Evolutionary conservation across 2,113 vertebrate species (phyloP).

Genomic region (Piliocolobus tephrosceles): DNA sequence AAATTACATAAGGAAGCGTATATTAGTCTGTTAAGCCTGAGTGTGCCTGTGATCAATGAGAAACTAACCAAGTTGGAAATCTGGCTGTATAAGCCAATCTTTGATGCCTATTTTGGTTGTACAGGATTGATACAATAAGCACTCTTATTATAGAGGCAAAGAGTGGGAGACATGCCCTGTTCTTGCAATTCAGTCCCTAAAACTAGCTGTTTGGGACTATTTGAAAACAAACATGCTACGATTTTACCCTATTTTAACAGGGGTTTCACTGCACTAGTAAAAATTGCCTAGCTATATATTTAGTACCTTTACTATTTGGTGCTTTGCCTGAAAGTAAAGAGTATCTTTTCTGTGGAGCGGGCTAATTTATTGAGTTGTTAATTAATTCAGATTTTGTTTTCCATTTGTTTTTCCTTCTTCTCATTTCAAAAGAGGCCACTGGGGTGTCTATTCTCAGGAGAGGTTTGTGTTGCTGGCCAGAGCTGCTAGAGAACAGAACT

Average conservation of each 20-base stretch:
- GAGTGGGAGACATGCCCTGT: not conserved
- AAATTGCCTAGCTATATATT: not conserved
- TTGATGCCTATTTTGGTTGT: not conserved
- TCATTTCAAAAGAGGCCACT: not conserved
- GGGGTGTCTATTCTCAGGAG: not conserved
- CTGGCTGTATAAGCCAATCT: not conserved
- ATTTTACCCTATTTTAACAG: not conserved
- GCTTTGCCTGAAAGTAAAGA: not conserved
- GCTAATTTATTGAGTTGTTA: not conserved
- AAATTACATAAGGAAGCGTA: not conserved
- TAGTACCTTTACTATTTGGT: not conserved
- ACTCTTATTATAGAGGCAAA: not conserved
- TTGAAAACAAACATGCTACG: not conserved
- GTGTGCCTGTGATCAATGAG: not conserved
- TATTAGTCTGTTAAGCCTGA: not conserved
- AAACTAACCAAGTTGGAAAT: not conserved
- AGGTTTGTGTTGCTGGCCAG: not conserved
- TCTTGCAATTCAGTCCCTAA: not conserved
- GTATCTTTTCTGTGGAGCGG: not conserved
- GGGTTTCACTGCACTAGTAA: not conserved
- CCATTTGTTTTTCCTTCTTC: not conserved
- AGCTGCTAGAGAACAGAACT: not conserved
- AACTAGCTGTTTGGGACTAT: not conserved
- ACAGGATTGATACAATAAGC: not conserved
- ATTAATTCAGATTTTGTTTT: not conserved